phyloP scores from a whole-genome alignment of 2,888 invertebrate genomes.

The Chrysolina oricalcia region DNA sequence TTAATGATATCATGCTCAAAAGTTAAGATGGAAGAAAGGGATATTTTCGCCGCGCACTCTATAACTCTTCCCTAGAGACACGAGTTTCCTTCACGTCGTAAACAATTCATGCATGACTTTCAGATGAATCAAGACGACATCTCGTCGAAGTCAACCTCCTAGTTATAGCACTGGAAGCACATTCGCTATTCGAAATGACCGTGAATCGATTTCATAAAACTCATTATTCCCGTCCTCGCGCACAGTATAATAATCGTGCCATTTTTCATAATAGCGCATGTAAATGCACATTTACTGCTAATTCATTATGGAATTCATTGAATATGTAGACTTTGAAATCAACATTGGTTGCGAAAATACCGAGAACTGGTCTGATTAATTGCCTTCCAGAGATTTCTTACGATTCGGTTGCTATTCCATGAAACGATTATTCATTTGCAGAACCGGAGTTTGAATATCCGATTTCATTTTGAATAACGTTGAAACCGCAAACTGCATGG shows the following conservation, averaged over 20 bases:
- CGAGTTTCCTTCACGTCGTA: neutral
- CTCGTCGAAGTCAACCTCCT: constrained; percentile 21
- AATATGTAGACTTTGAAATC: neutral
- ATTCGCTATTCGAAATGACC: constrained; percentile 1
- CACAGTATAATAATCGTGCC: constrained; percentile 4
- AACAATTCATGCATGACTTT: constrained; percentile 20
- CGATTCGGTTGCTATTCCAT: neutral
- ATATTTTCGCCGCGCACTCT: neutral
- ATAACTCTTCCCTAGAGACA: neutral
- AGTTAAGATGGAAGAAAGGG: too few species aligned
- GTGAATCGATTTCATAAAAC: constrained; percentile 20
- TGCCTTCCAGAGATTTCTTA: constrained; percentile 11
- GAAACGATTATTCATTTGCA: neutral
- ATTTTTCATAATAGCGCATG: constrained; percentile 12
- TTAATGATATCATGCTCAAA: too few species aligned
- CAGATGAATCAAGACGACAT: neutral
- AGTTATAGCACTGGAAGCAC: constrained; percentile 12
- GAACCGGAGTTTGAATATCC: neutral
- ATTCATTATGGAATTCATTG: neutral
- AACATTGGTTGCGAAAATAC: constrained; percentile 5
- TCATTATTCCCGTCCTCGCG: constrained; percentile 15
- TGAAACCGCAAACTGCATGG: neutral
- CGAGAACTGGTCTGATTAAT: constrained; percentile 7
- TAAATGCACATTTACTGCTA: constrained; percentile 13
- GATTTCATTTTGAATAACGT: too few species aligned